Conservation (phyloP, 2,113 vertebrate species). For the Daboia siamensis region DNA sequence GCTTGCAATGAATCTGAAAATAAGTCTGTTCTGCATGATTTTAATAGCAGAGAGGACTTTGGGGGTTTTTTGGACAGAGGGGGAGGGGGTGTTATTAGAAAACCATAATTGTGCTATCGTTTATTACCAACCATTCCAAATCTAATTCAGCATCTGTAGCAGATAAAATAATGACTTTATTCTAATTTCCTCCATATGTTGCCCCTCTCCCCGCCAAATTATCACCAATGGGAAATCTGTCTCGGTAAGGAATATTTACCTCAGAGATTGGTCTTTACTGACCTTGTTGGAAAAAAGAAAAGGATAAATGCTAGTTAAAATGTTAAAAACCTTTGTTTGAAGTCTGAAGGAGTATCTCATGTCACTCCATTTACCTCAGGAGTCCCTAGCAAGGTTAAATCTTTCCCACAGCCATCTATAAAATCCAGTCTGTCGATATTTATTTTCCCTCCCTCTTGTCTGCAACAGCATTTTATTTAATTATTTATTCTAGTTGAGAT, state of each 20-base stretch:
- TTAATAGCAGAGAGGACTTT: neutral
- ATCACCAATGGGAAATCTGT: neutral
- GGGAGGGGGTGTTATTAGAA: neutral
- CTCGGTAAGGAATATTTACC: neutral
- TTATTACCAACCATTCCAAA: neutral
- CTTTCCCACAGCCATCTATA: neutral
- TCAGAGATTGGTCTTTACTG: neutral
- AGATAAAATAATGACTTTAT: neutral
- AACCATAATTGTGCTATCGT: neutral
- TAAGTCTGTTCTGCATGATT: neutral
- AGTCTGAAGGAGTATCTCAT: neutral
- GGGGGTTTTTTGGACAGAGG: neutral
- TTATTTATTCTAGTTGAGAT: constrained; percentile 49
- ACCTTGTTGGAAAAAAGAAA: neutral
- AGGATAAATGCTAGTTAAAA: neutral
- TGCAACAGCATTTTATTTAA: constrained; percentile 26
- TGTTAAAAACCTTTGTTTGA: neutral
- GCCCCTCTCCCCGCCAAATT: neutral
- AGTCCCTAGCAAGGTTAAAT: neutral
- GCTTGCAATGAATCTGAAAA: neutral
- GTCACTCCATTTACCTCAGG: neutral
- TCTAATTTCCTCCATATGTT: neutral
- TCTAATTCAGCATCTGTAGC: neutral
- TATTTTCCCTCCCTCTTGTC: constrained; percentile 36
- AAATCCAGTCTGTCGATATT: constrained; percentile 18